phyloP scores from a whole-genome alignment of 2,888 invertebrate genomes.

The Tipula confusa region DNA sequence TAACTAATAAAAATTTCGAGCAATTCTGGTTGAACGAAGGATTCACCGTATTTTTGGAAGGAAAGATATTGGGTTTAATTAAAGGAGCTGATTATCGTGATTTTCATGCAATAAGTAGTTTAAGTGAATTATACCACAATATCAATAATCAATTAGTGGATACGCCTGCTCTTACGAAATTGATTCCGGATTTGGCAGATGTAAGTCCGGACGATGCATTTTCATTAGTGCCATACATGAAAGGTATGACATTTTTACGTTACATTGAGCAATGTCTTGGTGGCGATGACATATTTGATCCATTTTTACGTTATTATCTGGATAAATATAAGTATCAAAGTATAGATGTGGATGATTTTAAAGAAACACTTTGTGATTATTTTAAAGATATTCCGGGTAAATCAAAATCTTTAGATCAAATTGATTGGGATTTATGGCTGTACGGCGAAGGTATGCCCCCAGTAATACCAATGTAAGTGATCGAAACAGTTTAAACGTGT shows the following conservation, averaged over 20 bases:
- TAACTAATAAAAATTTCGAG: slow-evolving; percentile 89
- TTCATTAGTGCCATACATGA: slow-evolving; percentile 86
- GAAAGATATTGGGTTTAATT: slow-evolving; percentile 75
- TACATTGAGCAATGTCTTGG: slow-evolving; percentile 80
- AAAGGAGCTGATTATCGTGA: slow-evolving; percentile 64
- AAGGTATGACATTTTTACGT: slow-evolving; percentile 83
- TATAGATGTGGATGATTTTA: slow-evolving; percentile 77
- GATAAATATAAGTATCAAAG: slow-evolving; percentile 75
- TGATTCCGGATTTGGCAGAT: slow-evolving; percentile 71
- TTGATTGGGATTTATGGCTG: slow-evolving; percentile 87
- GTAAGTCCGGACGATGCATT: slow-evolving; percentile 91
- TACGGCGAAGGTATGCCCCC: slow-evolving; percentile 83
- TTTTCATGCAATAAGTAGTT: slow-evolving; percentile 73
- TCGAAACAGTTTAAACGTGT: neutral
- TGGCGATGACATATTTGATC: slow-evolving; percentile 74
- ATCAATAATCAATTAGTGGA: slow-evolving; percentile 55
- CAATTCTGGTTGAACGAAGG: slow-evolving; percentile 98
- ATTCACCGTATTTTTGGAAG: slow-evolving; percentile 80
- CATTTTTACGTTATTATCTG: slow-evolving; percentile 77
- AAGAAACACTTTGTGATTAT: slow-evolving; percentile 63
- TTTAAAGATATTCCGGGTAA: slow-evolving; percentile 57
- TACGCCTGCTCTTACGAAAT: slow-evolving; percentile 66
- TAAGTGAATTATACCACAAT: slow-evolving; percentile 59
- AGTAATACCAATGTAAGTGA: slow-evolving; percentile 67
- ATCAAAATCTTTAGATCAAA: slow-evolving; percentile 51